Percentiles rank a stretch among this genome's conserved stretches.
Conservation (phyloP, 92 coral and sea anemone genomes). For the Epizoanthus rinbou region DNA sequence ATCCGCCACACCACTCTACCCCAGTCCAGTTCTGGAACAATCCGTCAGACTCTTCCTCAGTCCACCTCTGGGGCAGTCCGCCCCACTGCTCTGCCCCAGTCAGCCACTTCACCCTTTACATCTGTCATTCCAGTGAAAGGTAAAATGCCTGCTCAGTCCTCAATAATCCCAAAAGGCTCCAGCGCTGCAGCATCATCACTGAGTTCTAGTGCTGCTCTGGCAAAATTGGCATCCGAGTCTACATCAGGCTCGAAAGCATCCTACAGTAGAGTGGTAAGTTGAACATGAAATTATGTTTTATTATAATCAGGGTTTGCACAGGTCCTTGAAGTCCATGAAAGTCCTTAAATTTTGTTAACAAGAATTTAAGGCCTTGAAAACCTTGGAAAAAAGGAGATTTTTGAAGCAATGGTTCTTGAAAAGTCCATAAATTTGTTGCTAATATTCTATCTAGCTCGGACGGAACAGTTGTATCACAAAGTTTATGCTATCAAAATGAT, state of each 20-base stretch:
- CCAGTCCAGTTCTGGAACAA: constrained; percentile 48
- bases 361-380: no score
- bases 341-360: no score
- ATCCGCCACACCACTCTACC: constrained; percentile 26
- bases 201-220: constrained; percentile 27
- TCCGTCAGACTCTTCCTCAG: constrained; percentile 76
- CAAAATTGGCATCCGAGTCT: constrained; percentile 27
- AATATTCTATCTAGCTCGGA: no score
- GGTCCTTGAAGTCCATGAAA: no score
- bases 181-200: constrained; percentile 45
- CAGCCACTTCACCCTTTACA: constrained; percentile 80
- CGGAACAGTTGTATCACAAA: no score
- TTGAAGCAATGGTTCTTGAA: no score
- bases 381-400: no score
- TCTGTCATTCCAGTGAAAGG: constrained; percentile 78
- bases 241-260: constrained; percentile 12
- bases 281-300: not conserved
- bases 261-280: constrained; percentile 42
- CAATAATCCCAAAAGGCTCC: constrained; percentile 21
- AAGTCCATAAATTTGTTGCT: no score
- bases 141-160: constrained; percentile 46
- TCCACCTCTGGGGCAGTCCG: constrained; percentile 62
- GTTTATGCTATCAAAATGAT: no score
- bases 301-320: not conserved
- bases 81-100: constrained; percentile 72